Base-by-base conservation (phyloP, 2,113 vertebrate species). In the Haemorhous mexicanus region DNA sequence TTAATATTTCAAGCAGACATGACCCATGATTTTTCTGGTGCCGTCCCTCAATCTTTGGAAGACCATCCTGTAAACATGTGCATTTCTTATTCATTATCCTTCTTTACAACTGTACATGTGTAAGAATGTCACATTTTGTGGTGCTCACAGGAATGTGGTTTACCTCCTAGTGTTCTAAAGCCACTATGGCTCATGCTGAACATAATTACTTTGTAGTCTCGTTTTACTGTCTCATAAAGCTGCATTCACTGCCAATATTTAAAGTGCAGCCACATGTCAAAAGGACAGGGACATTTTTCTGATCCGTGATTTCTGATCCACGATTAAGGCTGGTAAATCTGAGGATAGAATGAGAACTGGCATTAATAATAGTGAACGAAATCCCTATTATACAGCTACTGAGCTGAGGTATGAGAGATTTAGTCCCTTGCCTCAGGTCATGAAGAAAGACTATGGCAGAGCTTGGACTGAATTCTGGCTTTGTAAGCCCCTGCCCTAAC, bases 291-390 rank as follows among this genome's bases (percentile, higher is more conserved):
- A 76, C 46, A 39, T 91, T 93, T 90, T 89, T 93, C 84, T 93
- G 80, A 94, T 95, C 87, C 61, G 33, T 75, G 85, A 88, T 85
- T 93, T 95, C 87, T 94, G 90, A 94, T 81, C 81, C 89, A 63
- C 19, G 55, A 81, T 89, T 95, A 93, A 92, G 49, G 68, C 61
- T 87, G 46, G 35, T 95, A 95, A 94, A 95, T 94, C 87, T 78
- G 53, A 50, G 13, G 27, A 70, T 11, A 91, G 87, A 91, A 91
- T 11, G 20, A n/a, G 46, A 92, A 91, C 89, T 66, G 49, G 43
- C 62, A 89, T 95, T 93, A 96, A 95, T 96, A 95, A 87, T 18
- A 93, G 88, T 84, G 85, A 94, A 59, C 2, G 0, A 95, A 93
- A 97, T 91, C 94, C 78, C 84, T 82, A 74, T 87, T 91, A 88